Evolutionary conservation across 2,797 vertebrate genomes (phyloP).

Genomic region (Sphaeramia orbicularis): DNA sequence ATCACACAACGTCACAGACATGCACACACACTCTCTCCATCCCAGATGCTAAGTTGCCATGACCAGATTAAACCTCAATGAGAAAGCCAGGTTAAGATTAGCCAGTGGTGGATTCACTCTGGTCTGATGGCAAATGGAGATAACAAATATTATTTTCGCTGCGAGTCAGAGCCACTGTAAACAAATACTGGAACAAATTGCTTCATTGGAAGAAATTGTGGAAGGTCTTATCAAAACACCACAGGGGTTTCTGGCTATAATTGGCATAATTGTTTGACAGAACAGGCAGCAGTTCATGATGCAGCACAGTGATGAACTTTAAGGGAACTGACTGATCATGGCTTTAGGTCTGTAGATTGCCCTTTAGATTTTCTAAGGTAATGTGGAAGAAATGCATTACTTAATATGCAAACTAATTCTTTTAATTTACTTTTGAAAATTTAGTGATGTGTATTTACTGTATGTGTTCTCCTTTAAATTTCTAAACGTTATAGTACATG

Average conservation of each 20-base stretch:
- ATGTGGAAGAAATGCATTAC: conserved; percentile 16
- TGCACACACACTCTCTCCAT: conserved; percentile 5
- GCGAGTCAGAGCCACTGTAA: conserved; percentile 79
- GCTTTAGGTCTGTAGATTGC: conserved; percentile 58
- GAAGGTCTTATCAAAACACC: conserved; percentile 84
- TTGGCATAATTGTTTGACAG: conserved; percentile 80
- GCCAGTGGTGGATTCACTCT: conserved; percentile 75
- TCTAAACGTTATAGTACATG: too few relatives aligned
- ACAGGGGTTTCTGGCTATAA: conserved; percentile 80
- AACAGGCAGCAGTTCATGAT: conserved; percentile 68
- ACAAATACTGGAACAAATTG: conserved; percentile 85
- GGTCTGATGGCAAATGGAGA: conserved; percentile 77
- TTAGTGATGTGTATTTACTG: neutral
- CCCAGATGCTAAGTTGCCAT: conserved; percentile 76
- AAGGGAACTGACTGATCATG: conserved; percentile 57
- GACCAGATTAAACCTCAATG: conserved; percentile 82
- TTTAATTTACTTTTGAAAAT: neutral
- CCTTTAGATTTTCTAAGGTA: conserved; percentile 59
- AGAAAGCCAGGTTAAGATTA: conserved; percentile 83
- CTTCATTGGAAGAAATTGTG: conserved; percentile 81
- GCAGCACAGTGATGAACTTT: conserved; percentile 72
- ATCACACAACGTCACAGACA: conserved; percentile 6
- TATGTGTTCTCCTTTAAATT: too few relatives aligned
- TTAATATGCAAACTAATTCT: conserved; percentile 25
- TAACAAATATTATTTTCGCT: conserved; percentile 80